Base-by-base conservation (phyloP, 2,797 vertebrate species). In the Xiphophorus birchmanni region DNA sequence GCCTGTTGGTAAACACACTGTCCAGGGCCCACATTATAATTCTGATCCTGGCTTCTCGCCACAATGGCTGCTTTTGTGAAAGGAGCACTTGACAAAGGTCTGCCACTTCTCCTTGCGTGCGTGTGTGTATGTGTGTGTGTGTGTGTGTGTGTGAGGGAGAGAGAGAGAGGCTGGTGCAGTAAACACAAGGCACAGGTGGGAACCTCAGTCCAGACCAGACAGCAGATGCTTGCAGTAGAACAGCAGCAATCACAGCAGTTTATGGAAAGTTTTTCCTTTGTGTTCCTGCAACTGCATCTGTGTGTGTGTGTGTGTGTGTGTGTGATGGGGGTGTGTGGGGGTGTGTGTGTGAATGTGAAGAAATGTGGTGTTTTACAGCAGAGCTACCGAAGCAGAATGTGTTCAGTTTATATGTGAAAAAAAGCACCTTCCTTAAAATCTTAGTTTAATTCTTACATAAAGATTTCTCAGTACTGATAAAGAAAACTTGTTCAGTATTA, bases 191-290 rank as follows among this genome's bases (percentile, higher is more conserved):
- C 81, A 80, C 74, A 80, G 92, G 90, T 93, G 93, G 94, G 91
- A 95, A 91, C 85, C 79, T 90, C 85, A 65, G 82, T 86, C 79
- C 87, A 88, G 87, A 91, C 92, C 89, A 96, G 95, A 98, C 96
- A 96, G 95, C 97, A 99, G 97, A 98, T 97, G 98, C 96, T 95
- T 96, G 96, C 96, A 97, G 98, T 97, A 97, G 96, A 93, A 90
- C 95, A 95, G 95, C 97, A 97, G 96, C 95, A 96, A 87, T 94
- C 92, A 96, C 93, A 95, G 95, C 94, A 94, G 95, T 94, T 93
- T 88, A 87, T 87, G 95, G 94, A 97, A 96, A 97, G 94, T 95
- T 95, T 92, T 79, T 91, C 84, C 94, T 96, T 97, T 97, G 97
- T 97, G 95, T 95, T 93, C 91, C 90, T 86, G 84, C 86, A 81